Evolutionary conservation across 2,888 invertebrate genomes (phyloP).

Genomic region (Pharmacophagus antenor): DNA sequence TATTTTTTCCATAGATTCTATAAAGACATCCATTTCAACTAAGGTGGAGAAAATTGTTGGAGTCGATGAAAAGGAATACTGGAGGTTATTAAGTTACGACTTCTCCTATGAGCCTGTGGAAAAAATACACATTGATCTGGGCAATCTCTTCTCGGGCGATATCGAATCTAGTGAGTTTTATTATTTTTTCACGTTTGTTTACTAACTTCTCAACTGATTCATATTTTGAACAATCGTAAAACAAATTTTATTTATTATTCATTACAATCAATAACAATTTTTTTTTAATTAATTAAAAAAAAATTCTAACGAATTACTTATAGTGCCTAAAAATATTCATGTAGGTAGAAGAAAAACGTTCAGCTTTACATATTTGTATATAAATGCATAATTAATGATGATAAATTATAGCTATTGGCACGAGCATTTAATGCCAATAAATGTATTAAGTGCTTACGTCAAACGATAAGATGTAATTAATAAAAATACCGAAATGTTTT

Average conservation of each 20-base stretch:
- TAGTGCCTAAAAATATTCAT: too few relatives aligned
- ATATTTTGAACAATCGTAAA: too few relatives aligned
- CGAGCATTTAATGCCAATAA: too few relatives aligned
- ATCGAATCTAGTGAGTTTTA: neutral
- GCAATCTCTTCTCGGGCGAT: conserved; percentile 16
- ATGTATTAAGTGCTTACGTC: too few relatives aligned
- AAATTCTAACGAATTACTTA: too few relatives aligned
- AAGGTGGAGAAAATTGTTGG: conserved; percentile 14
- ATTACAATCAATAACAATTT: neutral
- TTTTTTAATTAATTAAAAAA: too few relatives aligned
- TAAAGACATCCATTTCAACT: conserved; percentile 9
- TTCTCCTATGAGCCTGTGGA: conserved; percentile 21
- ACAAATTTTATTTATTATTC: neutral
- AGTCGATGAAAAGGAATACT: conserved; percentile 22
- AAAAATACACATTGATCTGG: conserved; percentile 22
- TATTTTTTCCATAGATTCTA: neutral
- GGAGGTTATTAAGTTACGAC: conserved; percentile 19
- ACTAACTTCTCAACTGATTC: neutral
- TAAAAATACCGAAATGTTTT: too few relatives aligned
- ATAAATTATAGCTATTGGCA: too few relatives aligned
- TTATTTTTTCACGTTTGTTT: neutral
- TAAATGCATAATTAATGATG: too few relatives aligned
- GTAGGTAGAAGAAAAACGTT: too few relatives aligned
- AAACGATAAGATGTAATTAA: too few relatives aligned
- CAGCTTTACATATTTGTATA: too few relatives aligned